Evolutionary conservation across 2,113 vertebrate species (phyloP).

Genomic region (Axis porcinus): DNA sequence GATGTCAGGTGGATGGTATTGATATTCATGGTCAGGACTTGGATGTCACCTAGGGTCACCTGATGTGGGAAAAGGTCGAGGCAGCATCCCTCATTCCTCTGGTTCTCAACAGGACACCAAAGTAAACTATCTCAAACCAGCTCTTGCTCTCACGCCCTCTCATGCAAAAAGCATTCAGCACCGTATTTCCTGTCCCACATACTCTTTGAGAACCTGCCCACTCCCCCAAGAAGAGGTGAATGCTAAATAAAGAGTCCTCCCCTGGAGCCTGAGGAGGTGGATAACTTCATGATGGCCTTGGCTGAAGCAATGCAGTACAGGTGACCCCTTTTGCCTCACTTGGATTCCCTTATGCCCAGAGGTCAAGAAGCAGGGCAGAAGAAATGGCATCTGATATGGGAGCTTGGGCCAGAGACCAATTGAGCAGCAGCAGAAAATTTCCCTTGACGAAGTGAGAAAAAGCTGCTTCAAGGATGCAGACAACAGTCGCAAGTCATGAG

Average conservation of each 20-base stretch:
- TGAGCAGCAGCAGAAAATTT: neutral
- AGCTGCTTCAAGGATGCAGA: too few relatives aligned
- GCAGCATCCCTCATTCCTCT: too few relatives aligned
- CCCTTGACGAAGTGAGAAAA: neutral
- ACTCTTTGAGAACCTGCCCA: neutral
- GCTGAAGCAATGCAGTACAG: neutral
- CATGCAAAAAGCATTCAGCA: too few relatives aligned
- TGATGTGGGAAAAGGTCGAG: too few relatives aligned
- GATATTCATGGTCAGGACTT: neutral
- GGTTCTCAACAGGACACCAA: too few relatives aligned
- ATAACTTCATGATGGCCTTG: accelerated
- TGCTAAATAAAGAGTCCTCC: neutral
- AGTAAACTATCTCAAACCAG: too few relatives aligned
- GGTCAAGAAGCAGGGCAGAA: neutral
- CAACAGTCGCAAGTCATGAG: accelerated
- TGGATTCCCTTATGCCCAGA: neutral
- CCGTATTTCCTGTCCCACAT: neutral
- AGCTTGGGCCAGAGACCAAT: accelerated
- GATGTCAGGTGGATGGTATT: neutral
- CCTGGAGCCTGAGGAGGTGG: neutral
- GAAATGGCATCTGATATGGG: accelerated
- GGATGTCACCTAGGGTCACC: neutral
- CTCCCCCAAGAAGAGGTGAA: neutral
- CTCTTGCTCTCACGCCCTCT: too few relatives aligned
- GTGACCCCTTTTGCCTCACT: neutral